Evolutionary conservation across 2,888 invertebrate species (phyloP).

Genomic region (Eilema caniola): DNA sequence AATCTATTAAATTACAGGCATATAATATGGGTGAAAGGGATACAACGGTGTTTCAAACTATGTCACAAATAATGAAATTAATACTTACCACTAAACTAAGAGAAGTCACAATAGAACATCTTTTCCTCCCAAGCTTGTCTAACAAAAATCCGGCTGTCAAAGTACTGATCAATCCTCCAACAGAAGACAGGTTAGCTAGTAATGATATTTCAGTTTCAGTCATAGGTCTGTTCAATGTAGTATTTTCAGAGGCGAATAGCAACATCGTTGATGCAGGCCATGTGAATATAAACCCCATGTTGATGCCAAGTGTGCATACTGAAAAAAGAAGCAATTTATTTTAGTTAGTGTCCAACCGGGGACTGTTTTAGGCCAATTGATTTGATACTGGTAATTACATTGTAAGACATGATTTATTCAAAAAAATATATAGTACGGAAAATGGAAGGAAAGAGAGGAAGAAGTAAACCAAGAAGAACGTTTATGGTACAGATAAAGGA

Average conservation of each 20-base stretch:
- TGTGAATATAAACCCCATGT: constrained; percentile 64
- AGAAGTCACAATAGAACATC: constrained; percentile 47
- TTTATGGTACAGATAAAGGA: too few species aligned
- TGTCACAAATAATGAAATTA: neutral
- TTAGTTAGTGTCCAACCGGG: too few species aligned
- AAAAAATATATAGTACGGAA: too few species aligned
- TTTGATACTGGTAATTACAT: too few species aligned
- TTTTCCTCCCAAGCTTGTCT: constrained; percentile 65
- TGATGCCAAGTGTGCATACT: constrained; percentile 21
- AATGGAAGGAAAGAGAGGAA: too few species aligned
- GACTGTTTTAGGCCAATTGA: too few species aligned
- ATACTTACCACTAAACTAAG: constrained; percentile 64
- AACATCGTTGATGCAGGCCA: constrained; percentile 71
- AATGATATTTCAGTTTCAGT: constrained; percentile 63
- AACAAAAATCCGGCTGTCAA: constrained; percentile 58
- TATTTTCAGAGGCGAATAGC: constrained; percentile 64
- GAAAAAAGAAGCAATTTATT: neutral
- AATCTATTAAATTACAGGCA: too few species aligned
- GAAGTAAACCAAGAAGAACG: too few species aligned
- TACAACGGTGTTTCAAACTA: too few species aligned
- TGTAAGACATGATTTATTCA: too few species aligned
- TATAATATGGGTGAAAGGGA: too few species aligned
- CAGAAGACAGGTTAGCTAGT: constrained; percentile 66
- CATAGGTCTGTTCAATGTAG: constrained; percentile 62
- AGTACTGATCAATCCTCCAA: constrained; percentile 64